Base-by-base conservation (phyloP, 64 coral and sea anemone genomes). In the Porites australiensis region DNA sequence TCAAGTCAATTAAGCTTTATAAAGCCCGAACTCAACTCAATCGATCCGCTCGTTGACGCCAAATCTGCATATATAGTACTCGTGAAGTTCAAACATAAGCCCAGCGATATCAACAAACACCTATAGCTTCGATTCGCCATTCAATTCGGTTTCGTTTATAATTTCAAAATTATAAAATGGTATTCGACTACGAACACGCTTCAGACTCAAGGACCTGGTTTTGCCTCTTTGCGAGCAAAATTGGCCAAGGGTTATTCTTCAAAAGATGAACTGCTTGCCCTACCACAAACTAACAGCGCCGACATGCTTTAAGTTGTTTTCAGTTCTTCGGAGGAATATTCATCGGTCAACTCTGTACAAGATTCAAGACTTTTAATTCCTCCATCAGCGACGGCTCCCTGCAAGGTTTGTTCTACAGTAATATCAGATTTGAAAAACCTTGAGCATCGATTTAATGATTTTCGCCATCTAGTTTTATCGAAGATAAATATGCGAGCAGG, bases 151-250 rank as follows among this genome's bases (percentile, higher is more conserved):
- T 37, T 37, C 27, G 27, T 37, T 0, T 37, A 37, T 37, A 37
- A 37, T 37, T 37, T 37, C 27, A 37, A 37, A 47, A 83, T 64
- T 66, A 58, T 83, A 2, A 83, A 64, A 23, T 83, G 80, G 80
- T 83, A 83, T 3, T 83, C 80, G 20, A 64, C 80, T 64, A 83
- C 80, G 12, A 64, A 83, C 80, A 83, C 80, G 58, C 58, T 83
- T 46, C 80, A 83, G 64, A 83, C 80, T 43, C 80, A 64, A 83
- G 54, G 77, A 79, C 53, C 77, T 27, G 50, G 77, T 58, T 79
- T 55, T 58, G 50, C 49, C 47, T 20, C 57, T 21, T 58, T 79
- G 12, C 50, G 77, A 79, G 12, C 50, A 55, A 79, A 79, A 48
- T 58, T 79, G 19, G 77, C 77, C 13, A 22, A 27, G 47, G 19